Evolutionary conservation across 1,140 invertebrate species (phyloP), one percentile per base, ranked within the genome.

Genomic region (Penaeus chinensis): DNA sequence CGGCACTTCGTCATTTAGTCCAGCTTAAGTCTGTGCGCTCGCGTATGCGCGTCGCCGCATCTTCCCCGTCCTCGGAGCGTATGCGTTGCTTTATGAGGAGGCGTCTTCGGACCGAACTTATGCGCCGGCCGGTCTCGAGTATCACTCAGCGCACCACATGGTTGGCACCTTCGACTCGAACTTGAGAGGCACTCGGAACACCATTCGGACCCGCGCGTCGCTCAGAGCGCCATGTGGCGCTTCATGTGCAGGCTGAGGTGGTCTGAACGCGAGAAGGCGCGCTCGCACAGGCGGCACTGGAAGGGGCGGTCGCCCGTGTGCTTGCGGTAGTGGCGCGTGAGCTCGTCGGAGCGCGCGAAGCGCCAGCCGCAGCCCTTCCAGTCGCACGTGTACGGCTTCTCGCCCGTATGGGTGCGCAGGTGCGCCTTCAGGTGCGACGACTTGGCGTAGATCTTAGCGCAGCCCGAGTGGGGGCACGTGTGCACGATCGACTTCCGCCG

Each of bases 201-300:
- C 54, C 0, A 54, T 54, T 11, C 16, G 54, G 54, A 42, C 4
- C 4, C 37, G 37, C 37, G 37, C 5, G 66, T n/a, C n/a, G 18
- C 69, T 71, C 71, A 74, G 71, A 74, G 71, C 24, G 96, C 96
- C 91, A 96, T 93, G 92, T 99, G 98, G 74, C 97, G 94, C 93
- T 99, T 99, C 96, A 98, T 98, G 93, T 99, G 98, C 76, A 99
- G 93, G 22, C 98, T 98, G 90, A 99, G 94, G 93, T 99, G 98
- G 93, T 99, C 98, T 89, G 96, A 98, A 61, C 98, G 93, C 20
- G 98, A 97, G 92, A 99, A 99, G 19, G 96, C 96, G 19, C 98
- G 93, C 92, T 98, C 97, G 92, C 98, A 99, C 7, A 74, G 24
- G 19, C 71, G 92, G 91, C 71, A 74, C 71, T 74, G 71, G 71